phyloP scores from a whole-genome alignment of 2,888 invertebrate species.

The Cerastoderma edule region DNA sequence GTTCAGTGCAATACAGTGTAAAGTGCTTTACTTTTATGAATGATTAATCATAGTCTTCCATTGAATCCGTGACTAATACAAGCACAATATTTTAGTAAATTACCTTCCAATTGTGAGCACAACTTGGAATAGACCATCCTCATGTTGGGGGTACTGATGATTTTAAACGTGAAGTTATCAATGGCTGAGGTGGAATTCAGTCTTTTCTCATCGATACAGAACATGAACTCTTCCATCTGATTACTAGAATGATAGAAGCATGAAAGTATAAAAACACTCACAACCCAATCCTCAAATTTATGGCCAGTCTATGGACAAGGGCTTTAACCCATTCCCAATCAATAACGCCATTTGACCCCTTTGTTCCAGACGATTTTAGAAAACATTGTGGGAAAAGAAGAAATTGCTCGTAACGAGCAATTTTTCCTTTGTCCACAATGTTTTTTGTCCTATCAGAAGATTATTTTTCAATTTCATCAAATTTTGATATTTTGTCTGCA shows the following conservation, averaged over 20 bases:
- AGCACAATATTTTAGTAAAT: background rate
- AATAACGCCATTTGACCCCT: no score
- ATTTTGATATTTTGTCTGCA: no score
- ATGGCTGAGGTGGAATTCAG: background rate
- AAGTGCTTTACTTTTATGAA: background rate
- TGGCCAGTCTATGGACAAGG: no score
- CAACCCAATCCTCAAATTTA: no score
- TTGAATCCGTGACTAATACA: background rate
- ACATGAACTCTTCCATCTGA: conserved; percentile 26
- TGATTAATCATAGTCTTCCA: background rate
- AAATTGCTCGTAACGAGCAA: no score
- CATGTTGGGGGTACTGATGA: conserved; percentile 30
- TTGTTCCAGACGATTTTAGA: no score
- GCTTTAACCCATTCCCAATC: no score
- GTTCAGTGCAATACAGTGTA: no score
- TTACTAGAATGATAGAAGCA: background rate
- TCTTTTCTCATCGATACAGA: conserved; percentile 29
- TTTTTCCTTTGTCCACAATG: no score
- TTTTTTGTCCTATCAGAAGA: no score
- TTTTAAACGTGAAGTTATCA: conserved; percentile 26
- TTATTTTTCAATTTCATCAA: no score
- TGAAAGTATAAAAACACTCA: background rate
- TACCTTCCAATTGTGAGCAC: conserved; percentile 26
- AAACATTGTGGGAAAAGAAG: no score
- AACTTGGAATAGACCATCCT: conserved; percentile 25